Conservation (phyloP, 2,113 vertebrate species). For the Callaeas wilsoni region DNA sequence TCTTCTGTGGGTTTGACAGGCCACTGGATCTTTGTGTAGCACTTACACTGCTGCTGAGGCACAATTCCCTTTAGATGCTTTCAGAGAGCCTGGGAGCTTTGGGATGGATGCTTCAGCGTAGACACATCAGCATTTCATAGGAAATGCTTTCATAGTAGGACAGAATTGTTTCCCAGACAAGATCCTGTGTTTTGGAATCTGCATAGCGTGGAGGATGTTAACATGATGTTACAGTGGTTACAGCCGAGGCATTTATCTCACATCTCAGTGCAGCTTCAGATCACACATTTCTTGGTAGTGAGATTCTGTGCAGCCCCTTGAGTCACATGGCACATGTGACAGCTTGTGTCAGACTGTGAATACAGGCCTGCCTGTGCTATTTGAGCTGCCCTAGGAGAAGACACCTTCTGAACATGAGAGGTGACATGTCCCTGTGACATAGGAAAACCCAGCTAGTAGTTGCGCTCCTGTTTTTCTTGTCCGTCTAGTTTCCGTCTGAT, state of each 20-base stretch:
- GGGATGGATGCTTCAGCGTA: neutral
- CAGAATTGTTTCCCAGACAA: neutral
- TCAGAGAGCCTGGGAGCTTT: neutral
- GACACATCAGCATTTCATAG: neutral
- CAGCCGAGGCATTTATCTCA: rapidly evolving
- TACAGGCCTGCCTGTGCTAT: neutral
- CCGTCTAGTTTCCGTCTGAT: neutral
- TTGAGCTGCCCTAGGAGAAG: neutral
- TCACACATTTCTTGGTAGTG: neutral
- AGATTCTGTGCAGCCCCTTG: neutral
- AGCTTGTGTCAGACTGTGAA: neutral
- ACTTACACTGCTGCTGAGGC: neutral
- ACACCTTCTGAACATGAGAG: neutral
- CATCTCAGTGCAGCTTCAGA: neutral
- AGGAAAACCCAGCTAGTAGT: neutral
- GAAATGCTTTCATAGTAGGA: neutral
- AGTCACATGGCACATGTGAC: neutral
- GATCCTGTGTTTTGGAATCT: neutral
- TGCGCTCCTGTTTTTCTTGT: neutral
- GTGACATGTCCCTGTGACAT: neutral
- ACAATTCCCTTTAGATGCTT: neutral
- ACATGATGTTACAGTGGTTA: neutral
- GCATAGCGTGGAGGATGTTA: neutral
- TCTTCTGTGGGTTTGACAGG: neutral
- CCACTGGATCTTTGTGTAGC: neutral